Base-by-base conservation (phyloP, 2,113 vertebrate genomes). In the Sapajus apella region DNA sequence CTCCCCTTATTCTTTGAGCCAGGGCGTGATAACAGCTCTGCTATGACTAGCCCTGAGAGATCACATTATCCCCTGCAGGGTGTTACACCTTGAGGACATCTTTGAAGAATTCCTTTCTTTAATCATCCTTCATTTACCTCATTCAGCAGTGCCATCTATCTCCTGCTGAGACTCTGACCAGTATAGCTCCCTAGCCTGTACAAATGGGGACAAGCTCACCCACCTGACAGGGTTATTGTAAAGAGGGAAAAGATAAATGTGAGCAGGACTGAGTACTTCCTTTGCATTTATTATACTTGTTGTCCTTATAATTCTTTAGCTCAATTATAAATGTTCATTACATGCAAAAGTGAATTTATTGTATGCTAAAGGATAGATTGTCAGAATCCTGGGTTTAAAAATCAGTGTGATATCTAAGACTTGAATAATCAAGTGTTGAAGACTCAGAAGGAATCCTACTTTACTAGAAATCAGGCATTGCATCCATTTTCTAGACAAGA, bases 351-450 rank as follows among this genome's bases (percentile, higher is more conserved):
- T 76, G 18, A 93, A 83, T 43, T 20, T 68, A 9, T 30, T 80
- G 35, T 56, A 45, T 40, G 32, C 55, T 87, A 50, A 50, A 2
- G 16, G 76, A 91, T 68, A 16, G 8, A 82, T 47, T 37, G 23
- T 80, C 45, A 89, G 32, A 97, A 56, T 56, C 64, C 83, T 55
- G 25, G 20, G 73, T 82, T 96, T 96, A 92, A 90, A 96, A 66
- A 81, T 23, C 75, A 55, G 20, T 93, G 10, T 91, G 64, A 16
- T 81, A 72, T 30, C 30, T 95, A 96, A 94, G 70, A 79, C 21
- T 84, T 85, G 21, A 96, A 64, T 80, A 94, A 94, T 40, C 84
- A 55, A 27, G 13, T 88, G 8, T 43, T 73, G 16, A 40, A 94
- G 91, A 91, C 14, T 84, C 72, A 55, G 79, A 55, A 91, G 82